A percentile compares a stretch with the other conserved stretches of the same genome.
Evolutionary conservation across 1,140 invertebrate genomes (phyloP).

Genomic region (Hylyphantes graminicola): DNA sequence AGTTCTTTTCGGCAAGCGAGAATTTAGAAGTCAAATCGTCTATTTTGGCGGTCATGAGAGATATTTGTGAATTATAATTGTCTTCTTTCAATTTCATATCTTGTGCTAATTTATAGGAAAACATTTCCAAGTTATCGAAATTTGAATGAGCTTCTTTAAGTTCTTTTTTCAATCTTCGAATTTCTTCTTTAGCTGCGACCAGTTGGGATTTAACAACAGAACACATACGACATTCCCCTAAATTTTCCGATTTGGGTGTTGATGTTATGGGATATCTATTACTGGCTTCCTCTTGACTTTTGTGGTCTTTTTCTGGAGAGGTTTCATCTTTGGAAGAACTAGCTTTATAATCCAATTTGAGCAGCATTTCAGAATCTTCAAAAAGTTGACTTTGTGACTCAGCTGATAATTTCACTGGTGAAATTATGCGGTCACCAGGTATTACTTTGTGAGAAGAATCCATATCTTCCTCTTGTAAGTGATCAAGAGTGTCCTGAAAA

Average conservation of each 20-base stretch:
- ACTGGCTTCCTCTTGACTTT: conserved; percentile 5
- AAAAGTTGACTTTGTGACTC: conserved; percentile 3
- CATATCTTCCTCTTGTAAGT: conserved; percentile 6
- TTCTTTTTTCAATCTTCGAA: conserved; percentile 83
- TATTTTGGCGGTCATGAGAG: conserved; percentile 83
- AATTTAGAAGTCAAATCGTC: conserved; percentile 86
- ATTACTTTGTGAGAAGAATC: conserved; percentile 4
- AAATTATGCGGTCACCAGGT: conserved; percentile 16
- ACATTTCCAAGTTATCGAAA: conserved; percentile 82
- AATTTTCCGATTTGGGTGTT: neutral
- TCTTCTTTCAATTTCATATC: conserved; percentile 77
- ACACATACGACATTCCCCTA: conserved; percentile 6
- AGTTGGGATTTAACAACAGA: conserved; percentile 18
- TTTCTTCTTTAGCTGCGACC: conserved; percentile 79
- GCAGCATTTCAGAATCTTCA: neutral
- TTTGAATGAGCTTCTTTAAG: conserved; percentile 81
- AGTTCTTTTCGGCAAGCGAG: conserved; percentile 82
- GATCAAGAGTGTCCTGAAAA: conserved; percentile 11
- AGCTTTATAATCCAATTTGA: conserved; percentile 4
- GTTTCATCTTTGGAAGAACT: neutral
- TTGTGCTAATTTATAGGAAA: conserved; percentile 78
- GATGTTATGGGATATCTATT: conserved; percentile 5
- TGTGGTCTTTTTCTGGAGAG: neutral
- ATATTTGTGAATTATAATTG: conserved; percentile 79
- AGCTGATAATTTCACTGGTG: neutral